Evolutionary conservation across 2,888 invertebrate species (phyloP), one percentile per base, ranked within the genome.

Genomic region (Drosophila tripunctata): DNA sequence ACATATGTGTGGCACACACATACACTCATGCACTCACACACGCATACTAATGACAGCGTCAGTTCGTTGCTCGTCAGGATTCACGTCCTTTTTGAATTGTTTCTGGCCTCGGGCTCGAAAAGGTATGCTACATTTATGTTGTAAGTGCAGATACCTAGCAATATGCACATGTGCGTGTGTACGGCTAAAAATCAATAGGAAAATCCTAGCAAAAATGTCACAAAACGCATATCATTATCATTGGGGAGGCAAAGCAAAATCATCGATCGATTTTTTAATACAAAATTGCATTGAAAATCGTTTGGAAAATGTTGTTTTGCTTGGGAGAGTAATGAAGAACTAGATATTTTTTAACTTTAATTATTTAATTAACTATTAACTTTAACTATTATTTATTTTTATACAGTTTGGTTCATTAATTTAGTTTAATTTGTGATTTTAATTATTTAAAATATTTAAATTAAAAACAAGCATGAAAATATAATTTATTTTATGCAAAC

Each of bases 91-190:
- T 44, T 38, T 30, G 22, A 50, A 48, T 38, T 63, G 38, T 51
- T 47, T 55, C 27, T 43, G 41, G 35, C 64, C 72, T 45, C 40
- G 17, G 44, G 54, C 55, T 57, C 82, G n/a, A 56, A 67, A 75
- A 80, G 62, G 64, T 80, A 82, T 82, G 80, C 73, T 78, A 82
- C 70, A 70, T 48, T 82, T 51, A 48, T 75, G 48, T 36, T 50
- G 24, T 8, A 4, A 35, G 14, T 15, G 4, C 22, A 33, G 47
- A 22, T 12, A 30, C 17, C 27, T 19, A 30, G n/a, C 27, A 22
- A 19, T 33, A 1, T 22, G 22, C 21, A 4, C 24, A 7, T 31
- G 6, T 27, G n/a, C 27, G 12, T 21, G 44, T 40, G 44, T 14
- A 33, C 17, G 6, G 19, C n/a, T 14, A 35, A 67, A 72, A 72